Conservation (phyloP, 1,140 invertebrate genomes). For the Amphibalanus amphitrite region DNA sequence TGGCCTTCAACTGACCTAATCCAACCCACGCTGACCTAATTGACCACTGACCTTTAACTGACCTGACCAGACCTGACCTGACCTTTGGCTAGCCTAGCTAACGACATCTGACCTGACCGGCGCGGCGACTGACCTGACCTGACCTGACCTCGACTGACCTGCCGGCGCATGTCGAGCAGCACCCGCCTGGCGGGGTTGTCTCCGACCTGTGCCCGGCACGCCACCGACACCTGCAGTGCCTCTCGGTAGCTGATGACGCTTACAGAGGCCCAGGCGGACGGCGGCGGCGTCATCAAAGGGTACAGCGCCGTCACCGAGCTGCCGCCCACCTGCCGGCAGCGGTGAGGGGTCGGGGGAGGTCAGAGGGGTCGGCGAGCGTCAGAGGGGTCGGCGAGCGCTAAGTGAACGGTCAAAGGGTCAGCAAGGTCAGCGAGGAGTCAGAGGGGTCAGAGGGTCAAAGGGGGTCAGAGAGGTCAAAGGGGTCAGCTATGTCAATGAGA, state of each 20-base stretch:
- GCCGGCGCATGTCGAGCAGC: not conserved
- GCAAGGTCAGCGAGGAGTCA: no score
- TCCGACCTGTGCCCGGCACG: not conserved
- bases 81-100: not conserved
- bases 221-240: not conserved
- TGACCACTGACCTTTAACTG: not conserved
- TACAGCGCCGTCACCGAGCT: slow-evolving; percentile 19
- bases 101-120: not conserved
- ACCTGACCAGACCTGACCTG: not conserved
- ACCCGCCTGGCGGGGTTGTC: not conserved
- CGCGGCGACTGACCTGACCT: not conserved
- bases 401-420: no score
- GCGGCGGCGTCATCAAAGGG: slow-evolving; percentile 11
- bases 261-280: not conserved
- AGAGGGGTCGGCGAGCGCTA: no score
- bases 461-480: no score
- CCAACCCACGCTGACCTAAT: no score
- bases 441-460: no score
- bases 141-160: not conserved
- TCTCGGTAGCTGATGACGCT: not conserved
- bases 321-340: not conserved
- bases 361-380: no score
- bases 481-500: no score
- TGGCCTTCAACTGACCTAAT: not conserved
- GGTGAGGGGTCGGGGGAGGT: no score